Percentiles rank a stretch among this genome's conserved stretches.
Conservation (phyloP, 2,888 invertebrate genomes). For the Macropis europaea region DNA sequence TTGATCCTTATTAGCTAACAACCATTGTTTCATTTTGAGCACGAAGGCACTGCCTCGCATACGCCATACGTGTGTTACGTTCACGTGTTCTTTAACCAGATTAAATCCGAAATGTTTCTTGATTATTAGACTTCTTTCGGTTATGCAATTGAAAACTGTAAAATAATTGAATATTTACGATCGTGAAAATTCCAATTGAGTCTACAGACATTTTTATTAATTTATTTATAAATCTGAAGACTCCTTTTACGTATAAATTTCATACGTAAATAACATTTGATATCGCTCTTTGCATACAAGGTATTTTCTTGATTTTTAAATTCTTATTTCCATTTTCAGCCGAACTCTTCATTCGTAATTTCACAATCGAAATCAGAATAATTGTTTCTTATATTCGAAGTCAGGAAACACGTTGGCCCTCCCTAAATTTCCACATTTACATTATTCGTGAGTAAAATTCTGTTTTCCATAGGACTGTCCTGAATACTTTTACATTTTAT, state of each 20-base stretch:
- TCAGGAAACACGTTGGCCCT: background rate
- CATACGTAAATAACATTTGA: too few species aligned
- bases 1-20: slow-evolving; percentile 33
- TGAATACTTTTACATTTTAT: background rate
- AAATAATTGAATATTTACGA: too few species aligned
- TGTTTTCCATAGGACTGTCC: background rate
- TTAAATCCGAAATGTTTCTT: background rate
- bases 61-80: slow-evolving; percentile 4
- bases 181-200: too few species aligned
- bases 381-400: background rate
- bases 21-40: slow-evolving; percentile 33
- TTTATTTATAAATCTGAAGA: too few species aligned
- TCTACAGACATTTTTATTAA: too few species aligned
- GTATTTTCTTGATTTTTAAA: too few species aligned
- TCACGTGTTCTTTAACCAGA: background rate
- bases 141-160: too few species aligned
- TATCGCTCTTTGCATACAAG: too few species aligned
- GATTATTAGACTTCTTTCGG: too few species aligned
- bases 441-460: background rate
- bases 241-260: too few species aligned
- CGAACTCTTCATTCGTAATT: background rate
- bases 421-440: background rate
- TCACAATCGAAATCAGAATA: background rate
- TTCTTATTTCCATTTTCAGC: background rate
- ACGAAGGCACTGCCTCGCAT: slow-evolving; percentile 12